Conservation (phyloP, 2,888 invertebrate genomes). For the Scrobipalpa atriplicella region DNA sequence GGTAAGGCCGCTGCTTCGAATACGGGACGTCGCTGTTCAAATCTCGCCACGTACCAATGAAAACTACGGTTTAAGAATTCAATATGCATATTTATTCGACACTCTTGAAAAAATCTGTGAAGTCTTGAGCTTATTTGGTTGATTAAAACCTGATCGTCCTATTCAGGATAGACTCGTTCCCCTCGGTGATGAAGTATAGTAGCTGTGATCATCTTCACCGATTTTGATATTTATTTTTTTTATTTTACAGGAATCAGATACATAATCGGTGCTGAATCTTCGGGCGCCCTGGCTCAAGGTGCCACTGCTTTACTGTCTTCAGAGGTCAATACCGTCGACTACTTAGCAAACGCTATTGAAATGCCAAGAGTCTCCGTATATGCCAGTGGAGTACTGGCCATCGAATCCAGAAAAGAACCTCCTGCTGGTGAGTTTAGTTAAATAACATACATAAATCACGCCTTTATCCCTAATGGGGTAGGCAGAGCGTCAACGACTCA, state of each 20-base stretch:
- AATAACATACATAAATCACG: too few species aligned
- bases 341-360: constrained; percentile 44
- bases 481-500: too few species aligned
- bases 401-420: constrained; percentile 35
- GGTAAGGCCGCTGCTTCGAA: too few species aligned
- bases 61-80: too few species aligned
- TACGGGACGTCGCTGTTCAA: too few species aligned
- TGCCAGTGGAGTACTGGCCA: constrained; percentile 42
- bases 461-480: too few species aligned
- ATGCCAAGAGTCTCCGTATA: constrained; percentile 45
- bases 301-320: constrained; percentile 36
- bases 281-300: constrained; percentile 43
- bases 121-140: too few species aligned
- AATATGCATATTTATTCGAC: neutral
- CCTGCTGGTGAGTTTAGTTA: neutral
- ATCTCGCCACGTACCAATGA: too few species aligned
- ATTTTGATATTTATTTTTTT: too few species aligned
- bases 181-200: neutral
- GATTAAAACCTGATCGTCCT: too few species aligned
- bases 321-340: constrained; percentile 30
- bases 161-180: neutral
- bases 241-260: constrained; percentile 59
- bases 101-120: neutral
- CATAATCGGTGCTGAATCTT: constrained; percentile 65
- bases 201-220: too few species aligned